Conservation (phyloP, 23 tunicate genomes). For the Halocynthia aurantium region DNA sequence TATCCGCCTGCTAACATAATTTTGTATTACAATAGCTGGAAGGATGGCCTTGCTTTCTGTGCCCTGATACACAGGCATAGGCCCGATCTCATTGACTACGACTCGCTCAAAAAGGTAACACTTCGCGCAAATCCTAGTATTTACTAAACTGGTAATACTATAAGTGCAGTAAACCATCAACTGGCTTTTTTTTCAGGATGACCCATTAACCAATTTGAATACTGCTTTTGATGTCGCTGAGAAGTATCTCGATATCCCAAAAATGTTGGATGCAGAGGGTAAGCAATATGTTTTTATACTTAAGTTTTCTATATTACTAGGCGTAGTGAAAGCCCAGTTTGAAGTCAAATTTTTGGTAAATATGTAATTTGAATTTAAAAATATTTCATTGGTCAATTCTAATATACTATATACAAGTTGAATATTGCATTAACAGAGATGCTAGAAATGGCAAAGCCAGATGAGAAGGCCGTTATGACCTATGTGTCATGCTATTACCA, state of each 20-base stretch:
- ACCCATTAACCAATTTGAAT: slow-evolving; percentile 91
- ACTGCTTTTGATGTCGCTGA: slow-evolving; percentile 99
- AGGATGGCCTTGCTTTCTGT: slow-evolving; percentile 99
- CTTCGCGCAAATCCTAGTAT: neutral
- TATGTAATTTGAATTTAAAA: too few species aligned
- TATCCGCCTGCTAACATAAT: neutral
- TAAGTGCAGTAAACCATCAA: neutral
- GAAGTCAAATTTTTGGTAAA: too few species aligned
- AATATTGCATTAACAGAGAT: slow-evolving; percentile 8
- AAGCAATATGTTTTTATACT: neutral
- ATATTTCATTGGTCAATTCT: too few species aligned
- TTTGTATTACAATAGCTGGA: slow-evolving; percentile 59
- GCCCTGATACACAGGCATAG: slow-evolving; percentile 98
- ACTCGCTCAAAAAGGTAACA: slow-evolving; percentile 88
- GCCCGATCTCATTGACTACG: slow-evolving; percentile 96
- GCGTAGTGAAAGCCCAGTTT: too few species aligned
- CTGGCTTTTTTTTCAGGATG: slow-evolving; percentile 63
- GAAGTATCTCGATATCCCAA: slow-evolving; percentile 96
- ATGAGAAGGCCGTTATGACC: slow-evolving; percentile 98
- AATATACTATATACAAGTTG: too few species aligned
- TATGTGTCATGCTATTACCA: slow-evolving; percentile 99
- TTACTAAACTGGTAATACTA: neutral
- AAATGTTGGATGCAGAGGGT: slow-evolving; percentile 99
- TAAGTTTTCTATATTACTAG: too few species aligned
- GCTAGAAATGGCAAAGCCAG: slow-evolving; percentile 94